Base-by-base conservation (phyloP, 2,797 vertebrate genomes). In the Peromyscus melanophrys region DNA sequence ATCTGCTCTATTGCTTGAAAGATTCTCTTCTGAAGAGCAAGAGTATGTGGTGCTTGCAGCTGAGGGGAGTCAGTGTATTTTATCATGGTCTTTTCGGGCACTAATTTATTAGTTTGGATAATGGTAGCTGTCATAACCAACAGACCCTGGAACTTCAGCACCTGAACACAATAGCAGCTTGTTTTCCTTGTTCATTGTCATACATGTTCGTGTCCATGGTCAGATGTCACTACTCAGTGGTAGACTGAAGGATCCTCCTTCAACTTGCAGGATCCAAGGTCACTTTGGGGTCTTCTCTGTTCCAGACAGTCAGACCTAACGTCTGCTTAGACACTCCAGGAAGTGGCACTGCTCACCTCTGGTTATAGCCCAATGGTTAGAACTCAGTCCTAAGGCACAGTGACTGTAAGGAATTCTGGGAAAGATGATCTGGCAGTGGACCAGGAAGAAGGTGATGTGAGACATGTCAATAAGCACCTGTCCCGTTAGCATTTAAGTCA, bases 1-100 rank as follows among this genome's bases (percentile, higher is more conserved):
- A 61, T 57, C 34, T 84, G 2, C 76, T 93, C 52, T 87, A 71
- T 2, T 73, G 69, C 71, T 82, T 76, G 40, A 76, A 92, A 95
- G 76, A 46, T 85, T 2, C 27, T 96, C 86, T 90, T 92, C 78
- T 25, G 78, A 49, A 96, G 43, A 46, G 55, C 78, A 57, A 23
- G 43, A 29, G 1, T 89, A 10, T 55, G 25, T 71, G n/a, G 11
- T 27, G 23, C 52, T 46, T 65, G n/a, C 6, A 90, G 25, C 34
- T 75, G 1, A 81, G 13, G 46, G 37, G 25, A 29, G 19, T 37
- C 43, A 5, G 34, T 67, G 43, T 73, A 67, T 61, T 78, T 43
- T 67, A 71, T 61, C 37, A 27, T 29, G 12, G 2, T 69, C 57
- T 27, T 73, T 93, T 90, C 16, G 16, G 73, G 12, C 13, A 61